Evolutionary conservation across 2,113 vertebrate genomes (phyloP).

Genomic region (Enhydra lutris): DNA sequence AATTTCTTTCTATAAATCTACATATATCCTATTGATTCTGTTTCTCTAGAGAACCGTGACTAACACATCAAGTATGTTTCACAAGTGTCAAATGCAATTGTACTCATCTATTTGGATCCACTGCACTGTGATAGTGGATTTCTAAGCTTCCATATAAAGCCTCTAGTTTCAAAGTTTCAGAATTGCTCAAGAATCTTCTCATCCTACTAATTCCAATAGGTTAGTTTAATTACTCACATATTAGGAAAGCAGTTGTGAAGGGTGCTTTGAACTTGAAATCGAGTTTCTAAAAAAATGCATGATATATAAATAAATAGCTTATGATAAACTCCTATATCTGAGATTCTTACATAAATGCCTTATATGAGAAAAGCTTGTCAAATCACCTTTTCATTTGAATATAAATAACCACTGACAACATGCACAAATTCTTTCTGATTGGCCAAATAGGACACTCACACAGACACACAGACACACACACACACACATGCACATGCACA

Average conservation of each 20-base stretch:
- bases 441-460: background rate
- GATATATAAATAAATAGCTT: background rate
- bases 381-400: background rate
- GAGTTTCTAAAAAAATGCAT: background rate
- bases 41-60: background rate
- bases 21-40: background rate
- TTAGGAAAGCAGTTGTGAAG: background rate
- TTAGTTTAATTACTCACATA: background rate
- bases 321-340: background rate
- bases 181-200: background rate
- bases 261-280: background rate
- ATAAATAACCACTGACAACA: background rate
- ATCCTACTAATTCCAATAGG: background rate
- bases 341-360: background rate
- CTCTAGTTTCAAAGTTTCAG: slow-evolving; percentile 13
- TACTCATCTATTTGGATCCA: background rate
- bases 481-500: background rate
- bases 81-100: background rate
- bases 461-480: background rate
- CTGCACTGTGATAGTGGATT: background rate
- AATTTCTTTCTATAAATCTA: background rate
- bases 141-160: background rate
- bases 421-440: background rate
- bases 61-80: background rate
- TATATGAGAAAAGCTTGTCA: background rate